These are phyloP conservation scores for Dryocosmus kuriphilus DNA, from an alignment of 2,888 invertebrate species.

Conservation along the genomic window DNA sequence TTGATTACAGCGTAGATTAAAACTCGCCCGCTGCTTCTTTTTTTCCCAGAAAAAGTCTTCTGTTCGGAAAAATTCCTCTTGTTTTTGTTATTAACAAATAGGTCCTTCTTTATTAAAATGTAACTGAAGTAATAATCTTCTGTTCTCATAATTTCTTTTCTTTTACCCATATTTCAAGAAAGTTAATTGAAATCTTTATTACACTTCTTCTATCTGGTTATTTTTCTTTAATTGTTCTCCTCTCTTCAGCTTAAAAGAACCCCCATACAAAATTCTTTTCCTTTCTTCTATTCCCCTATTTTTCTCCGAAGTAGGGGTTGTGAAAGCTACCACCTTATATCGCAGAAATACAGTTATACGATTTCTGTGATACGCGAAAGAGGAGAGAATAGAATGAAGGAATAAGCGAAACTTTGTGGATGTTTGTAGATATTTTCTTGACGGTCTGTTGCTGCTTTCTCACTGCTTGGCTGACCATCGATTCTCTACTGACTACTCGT, in stretches of 20 bases:
- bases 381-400: slow-evolving; percentile 24
- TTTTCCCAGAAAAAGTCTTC: not conserved
- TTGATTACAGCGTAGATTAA: slow-evolving; percentile 36
- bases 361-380: slow-evolving; percentile 14
- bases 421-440: slow-evolving; percentile 26
- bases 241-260: not conserved
- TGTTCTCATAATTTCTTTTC: not conserved
- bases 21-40: not conserved
- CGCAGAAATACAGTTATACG: slow-evolving; percentile 36
- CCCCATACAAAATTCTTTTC: not conserved
- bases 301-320: not conserved
- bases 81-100: not conserved
- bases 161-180: not conserved
- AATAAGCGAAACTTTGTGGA: slow-evolving; percentile 32
- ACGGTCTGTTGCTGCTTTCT: not conserved
- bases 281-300: slow-evolving; percentile 1
- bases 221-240: not conserved
- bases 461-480: slow-evolving; percentile 49
- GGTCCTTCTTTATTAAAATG: not conserved
- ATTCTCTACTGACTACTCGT: slow-evolving; percentile 46
- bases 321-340: slow-evolving; percentile 34
- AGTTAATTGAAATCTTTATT: not conserved
- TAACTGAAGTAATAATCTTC: not conserved
- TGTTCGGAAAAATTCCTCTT: not conserved
- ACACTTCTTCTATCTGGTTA: not conserved